Evolutionary conservation across 2,797 vertebrate species (phyloP).

Genomic region (Premnoplex brunnescens): DNA sequence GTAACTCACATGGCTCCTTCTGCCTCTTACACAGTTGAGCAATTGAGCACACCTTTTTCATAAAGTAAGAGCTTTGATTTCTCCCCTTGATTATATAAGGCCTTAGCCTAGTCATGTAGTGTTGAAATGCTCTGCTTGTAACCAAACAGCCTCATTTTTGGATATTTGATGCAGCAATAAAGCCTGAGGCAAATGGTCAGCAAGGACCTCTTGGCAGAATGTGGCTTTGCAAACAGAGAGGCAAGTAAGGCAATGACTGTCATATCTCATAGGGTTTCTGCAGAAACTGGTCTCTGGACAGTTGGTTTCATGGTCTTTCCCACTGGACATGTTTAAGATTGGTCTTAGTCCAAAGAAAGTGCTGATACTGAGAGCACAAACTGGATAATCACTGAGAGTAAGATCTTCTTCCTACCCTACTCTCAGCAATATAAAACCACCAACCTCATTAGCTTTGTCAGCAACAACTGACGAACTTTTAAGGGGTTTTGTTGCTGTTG

Average conservation of each 20-base stretch:
- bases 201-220: background rate
- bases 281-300: background rate
- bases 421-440: background rate
- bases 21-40: background rate
- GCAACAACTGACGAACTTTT: background rate
- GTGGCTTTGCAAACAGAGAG: background rate
- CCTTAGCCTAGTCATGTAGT: background rate
- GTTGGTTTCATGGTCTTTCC: background rate
- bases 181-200: background rate
- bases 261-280: background rate
- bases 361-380: background rate
- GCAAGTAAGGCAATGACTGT: background rate
- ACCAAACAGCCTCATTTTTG: background rate
- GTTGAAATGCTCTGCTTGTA: background rate
- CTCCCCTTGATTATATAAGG: background rate
- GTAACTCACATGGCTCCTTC: background rate
- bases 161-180: background rate
- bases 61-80: background rate
- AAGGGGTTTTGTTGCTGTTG: fast-evolving
- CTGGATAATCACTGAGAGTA: background rate
- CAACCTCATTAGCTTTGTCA: background rate
- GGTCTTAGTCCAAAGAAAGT: background rate
- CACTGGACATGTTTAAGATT: background rate
- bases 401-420: background rate
- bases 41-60: background rate